Evolutionary conservation across 2,888 invertebrate genomes (phyloP).

Genomic region (Epinotia bilunana): DNA sequence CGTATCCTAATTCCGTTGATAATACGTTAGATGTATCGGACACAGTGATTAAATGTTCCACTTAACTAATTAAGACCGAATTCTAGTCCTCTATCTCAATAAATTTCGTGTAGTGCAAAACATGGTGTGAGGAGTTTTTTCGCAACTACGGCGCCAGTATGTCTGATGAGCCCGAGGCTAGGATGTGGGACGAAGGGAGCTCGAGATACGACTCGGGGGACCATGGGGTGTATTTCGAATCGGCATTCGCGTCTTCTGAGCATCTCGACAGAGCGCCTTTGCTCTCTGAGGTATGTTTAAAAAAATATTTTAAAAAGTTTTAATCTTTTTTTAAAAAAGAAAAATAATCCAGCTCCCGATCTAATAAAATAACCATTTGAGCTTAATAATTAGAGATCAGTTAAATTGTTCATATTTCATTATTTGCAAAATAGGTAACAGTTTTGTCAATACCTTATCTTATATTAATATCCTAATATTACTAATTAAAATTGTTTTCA

Average conservation of each 20-base stretch:
- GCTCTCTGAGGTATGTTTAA: slow-evolving; percentile 71
- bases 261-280: slow-evolving; percentile 78
- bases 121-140: slow-evolving; percentile 21
- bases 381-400: too few relatives aligned
- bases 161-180: slow-evolving; percentile 81
- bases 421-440: too few relatives aligned
- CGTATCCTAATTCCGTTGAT: not conserved
- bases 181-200: slow-evolving; percentile 80
- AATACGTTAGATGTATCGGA: slow-evolving; percentile 1
- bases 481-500: not conserved
- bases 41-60: slow-evolving; percentile 13
- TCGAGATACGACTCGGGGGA: slow-evolving; percentile 72
- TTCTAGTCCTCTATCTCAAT: slow-evolving; percentile 4
- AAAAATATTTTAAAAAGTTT: not conserved
- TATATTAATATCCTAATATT: not conserved
- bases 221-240: slow-evolving; percentile 73
- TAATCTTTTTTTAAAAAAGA: not conserved
- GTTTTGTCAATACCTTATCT: too few relatives aligned
- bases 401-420: too few relatives aligned
- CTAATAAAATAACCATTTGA: not conserved
- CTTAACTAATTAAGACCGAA: slow-evolving; percentile 7
- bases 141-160: slow-evolving; percentile 72
- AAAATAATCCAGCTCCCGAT: not conserved
- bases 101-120: slow-evolving; percentile 1
- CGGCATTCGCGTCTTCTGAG: slow-evolving; percentile 77